These are phyloP conservation scores for Lepidothrix coronata DNA, from an alignment of 2,113 vertebrate genomes.

Conservation along the genomic window DNA sequence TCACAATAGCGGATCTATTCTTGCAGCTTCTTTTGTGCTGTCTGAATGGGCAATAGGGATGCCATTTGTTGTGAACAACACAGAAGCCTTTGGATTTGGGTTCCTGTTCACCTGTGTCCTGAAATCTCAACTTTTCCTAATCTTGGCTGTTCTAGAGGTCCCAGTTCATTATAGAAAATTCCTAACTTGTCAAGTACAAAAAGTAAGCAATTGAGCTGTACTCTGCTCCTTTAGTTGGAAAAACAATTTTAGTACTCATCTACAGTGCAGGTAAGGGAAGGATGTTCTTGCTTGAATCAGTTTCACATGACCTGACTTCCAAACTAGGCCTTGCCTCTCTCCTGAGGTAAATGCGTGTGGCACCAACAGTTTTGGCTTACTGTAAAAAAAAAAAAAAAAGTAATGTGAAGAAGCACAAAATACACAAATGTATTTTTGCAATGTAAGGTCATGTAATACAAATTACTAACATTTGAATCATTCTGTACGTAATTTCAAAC, in stretches of 20 bases:
- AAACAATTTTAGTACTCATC: neutral
- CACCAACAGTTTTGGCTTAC: neutral
- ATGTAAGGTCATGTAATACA: neutral
- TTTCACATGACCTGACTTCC: neutral
- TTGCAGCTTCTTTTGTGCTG: neutral
- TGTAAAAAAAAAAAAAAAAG: neutral
- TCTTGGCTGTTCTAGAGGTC: neutral
- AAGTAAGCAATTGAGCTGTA: neutral
- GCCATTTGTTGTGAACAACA: neutral
- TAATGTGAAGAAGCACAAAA: neutral
- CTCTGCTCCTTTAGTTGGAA: neutral
- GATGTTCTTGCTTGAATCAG: neutral
- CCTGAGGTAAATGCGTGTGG: neutral
- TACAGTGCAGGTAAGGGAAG: neutral
- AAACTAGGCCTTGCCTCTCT: neutral
- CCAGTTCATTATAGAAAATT: neutral
- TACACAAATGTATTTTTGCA: neutral
- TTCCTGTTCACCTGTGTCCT: neutral
- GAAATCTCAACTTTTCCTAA: neutral
- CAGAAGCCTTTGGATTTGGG: neutral
- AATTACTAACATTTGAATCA: neutral
- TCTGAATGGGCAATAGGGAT: neutral
- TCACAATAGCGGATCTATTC: neutral
- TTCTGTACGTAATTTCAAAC: neutral
- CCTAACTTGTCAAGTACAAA: neutral